A percentile compares a stretch with the other conserved stretches of the same genome.
phyloP scores from a whole-genome alignment of 2,888 invertebrate genomes.

The Cistogaster globosa region DNA sequence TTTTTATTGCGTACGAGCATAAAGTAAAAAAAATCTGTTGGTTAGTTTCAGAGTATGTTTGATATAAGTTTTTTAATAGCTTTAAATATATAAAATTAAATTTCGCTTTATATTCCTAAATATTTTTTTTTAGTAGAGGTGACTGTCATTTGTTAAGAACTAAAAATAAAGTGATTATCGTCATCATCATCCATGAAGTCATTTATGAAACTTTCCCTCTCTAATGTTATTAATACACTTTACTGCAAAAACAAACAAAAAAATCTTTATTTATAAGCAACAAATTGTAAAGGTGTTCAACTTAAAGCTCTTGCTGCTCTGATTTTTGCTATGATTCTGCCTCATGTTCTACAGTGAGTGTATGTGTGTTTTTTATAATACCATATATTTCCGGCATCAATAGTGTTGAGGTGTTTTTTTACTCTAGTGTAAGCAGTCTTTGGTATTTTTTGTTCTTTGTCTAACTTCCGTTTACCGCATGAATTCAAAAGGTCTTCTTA shows the following conservation, averaged over 20 bases:
- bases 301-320: slow-evolving; percentile 43
- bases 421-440: slow-evolving; percentile 29
- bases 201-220: slow-evolving; percentile 70
- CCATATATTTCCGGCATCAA: slow-evolving; percentile 33
- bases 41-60: no score
- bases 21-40: no score
- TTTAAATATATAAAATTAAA: no score
- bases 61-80: no score
- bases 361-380: background rate
- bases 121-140: no score
- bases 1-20: no score
- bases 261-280: slow-evolving; percentile 68
- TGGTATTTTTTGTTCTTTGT: slow-evolving; percentile 40
- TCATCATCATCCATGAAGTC: slow-evolving; percentile 61
- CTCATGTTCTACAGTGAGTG: slow-evolving; percentile 7
- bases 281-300: slow-evolving; percentile 70
- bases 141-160: no score
- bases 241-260: background rate
- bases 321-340: slow-evolving; percentile 4
- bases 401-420: slow-evolving; percentile 54
- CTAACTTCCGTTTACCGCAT: slow-evolving; percentile 71
- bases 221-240: slow-evolving; percentile 68
- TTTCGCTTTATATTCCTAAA: no score
- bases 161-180: no score
- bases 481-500: slow-evolving; percentile 63